Evolutionary conservation across 2,888 invertebrate species (phyloP).

Genomic region (Ennomos erosarius): DNA sequence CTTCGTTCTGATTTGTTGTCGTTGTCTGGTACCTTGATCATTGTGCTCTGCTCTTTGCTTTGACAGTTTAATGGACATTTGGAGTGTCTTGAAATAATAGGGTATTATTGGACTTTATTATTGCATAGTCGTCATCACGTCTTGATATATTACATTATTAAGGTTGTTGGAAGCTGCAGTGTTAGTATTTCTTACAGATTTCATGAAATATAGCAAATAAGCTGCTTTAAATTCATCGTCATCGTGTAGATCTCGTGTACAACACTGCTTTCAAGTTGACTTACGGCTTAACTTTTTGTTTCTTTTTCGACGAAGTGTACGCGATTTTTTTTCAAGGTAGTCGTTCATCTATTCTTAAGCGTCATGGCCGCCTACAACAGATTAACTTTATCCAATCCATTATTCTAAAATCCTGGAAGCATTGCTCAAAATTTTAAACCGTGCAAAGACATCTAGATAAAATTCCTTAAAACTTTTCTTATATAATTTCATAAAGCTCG

Average conservation of each 20-base stretch:
- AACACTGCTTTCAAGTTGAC: too few species aligned
- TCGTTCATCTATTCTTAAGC: too few species aligned
- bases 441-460: too few species aligned
- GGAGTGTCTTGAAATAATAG: conserved; percentile 24
- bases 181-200: not conserved
- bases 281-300: too few species aligned
- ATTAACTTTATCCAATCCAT: too few species aligned
- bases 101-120: conserved; percentile 25
- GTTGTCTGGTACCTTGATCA: conserved; percentile 29
- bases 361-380: too few species aligned
- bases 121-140: conserved; percentile 20
- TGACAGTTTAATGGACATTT: conserved; percentile 31
- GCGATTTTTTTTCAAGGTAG: too few species aligned
- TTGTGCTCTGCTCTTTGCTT: conserved; percentile 20
- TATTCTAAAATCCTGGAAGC: too few species aligned
- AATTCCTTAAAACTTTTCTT: too few species aligned
- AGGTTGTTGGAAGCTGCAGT: conserved; percentile 1
- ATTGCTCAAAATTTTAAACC: too few species aligned
- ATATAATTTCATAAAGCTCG: not conserved
- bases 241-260: too few species aligned
- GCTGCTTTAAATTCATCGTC: not conserved
- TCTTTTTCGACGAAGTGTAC: too few species aligned
- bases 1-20: conserved; percentile 30
- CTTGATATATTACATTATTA: conserved; percentile 19
- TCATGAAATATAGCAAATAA: not conserved